Conservation (phyloP, 2,888 invertebrate genomes). For the Arrhopalites spinosus region DNA sequence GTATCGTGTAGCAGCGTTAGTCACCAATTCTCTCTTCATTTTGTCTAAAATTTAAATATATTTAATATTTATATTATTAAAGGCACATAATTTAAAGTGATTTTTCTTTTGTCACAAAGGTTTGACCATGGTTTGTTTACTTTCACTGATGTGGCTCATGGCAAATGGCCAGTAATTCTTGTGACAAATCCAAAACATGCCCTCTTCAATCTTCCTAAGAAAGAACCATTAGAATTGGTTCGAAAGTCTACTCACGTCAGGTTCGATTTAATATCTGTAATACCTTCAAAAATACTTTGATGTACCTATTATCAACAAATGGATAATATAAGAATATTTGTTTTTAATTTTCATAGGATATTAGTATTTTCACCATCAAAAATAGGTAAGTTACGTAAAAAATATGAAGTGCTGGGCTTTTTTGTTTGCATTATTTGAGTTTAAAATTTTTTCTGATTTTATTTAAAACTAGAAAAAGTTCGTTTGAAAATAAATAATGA, state of each 20-base stretch:
- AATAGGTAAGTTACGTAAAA: no score
- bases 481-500: slow-evolving; percentile 69
- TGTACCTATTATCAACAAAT: no score
- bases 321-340: no score
- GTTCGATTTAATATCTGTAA: slow-evolving; percentile 61
- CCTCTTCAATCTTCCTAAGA: slow-evolving; percentile 71
- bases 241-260: slow-evolving; percentile 76
- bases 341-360: slow-evolving; percentile 65
- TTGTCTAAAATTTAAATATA: no score
- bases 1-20: no score
- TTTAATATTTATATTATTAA: no score
- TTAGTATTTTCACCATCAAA: slow-evolving; percentile 78
- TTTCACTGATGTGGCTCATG: slow-evolving; percentile 76
- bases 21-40: no score
- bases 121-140: slow-evolving; percentile 88
- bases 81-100: no score
- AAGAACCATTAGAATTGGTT: slow-evolving; percentile 73
- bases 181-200: slow-evolving; percentile 92
- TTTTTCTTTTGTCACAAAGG: slow-evolving; percentile 66
- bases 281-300: no score
- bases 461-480: slow-evolving; percentile 70
- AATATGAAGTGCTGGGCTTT: no score
- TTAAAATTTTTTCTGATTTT: no score
- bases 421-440: no score
- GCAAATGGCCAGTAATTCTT: slow-evolving; percentile 79